phyloP scores from a whole-genome alignment of 1,140 invertebrate species.

The Aleiodes sp. region DNA sequence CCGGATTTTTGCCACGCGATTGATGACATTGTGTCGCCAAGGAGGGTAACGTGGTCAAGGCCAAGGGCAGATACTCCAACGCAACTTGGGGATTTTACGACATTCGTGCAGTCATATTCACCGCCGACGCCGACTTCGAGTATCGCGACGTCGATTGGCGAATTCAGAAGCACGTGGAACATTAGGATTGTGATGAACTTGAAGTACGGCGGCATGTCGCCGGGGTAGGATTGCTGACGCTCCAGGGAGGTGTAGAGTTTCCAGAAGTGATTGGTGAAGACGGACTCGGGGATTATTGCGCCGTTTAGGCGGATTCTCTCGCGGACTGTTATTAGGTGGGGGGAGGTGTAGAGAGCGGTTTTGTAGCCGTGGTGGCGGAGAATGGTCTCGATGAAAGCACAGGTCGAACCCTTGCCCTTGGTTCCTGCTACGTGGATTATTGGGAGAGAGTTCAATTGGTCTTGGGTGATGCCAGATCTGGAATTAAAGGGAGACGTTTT shows the following conservation, averaged over 20 bases:
- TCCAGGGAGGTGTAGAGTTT: conserved; percentile 76
- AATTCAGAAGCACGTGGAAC: conserved; percentile 86
- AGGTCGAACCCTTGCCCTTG: conserved; percentile 96
- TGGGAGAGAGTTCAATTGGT: conserved; percentile 76
- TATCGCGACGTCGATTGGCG: conserved; percentile 92
- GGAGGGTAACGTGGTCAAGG: conserved; percentile 86
- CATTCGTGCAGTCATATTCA: conserved; percentile 93
- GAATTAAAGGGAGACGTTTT: conserved; percentile 9
- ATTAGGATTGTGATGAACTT: conserved; percentile 93
- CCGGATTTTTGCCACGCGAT: conserved; percentile 97
- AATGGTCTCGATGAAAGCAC: conserved; percentile 92
- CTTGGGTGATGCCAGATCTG: conserved; percentile 73
- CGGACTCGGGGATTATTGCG: conserved; percentile 73
- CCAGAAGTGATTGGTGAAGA: conserved; percentile 88
- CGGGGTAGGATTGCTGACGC: conserved; percentile 65
- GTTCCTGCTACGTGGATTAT: conserved; percentile 96
- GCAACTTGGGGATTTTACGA: conserved; percentile 82
- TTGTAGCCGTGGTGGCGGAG: conserved; percentile 83
- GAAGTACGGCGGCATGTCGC: conserved; percentile 94
- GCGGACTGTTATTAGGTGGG: conserved; percentile 91
- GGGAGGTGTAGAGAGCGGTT: conserved; percentile 97
- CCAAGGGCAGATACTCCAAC: conserved; percentile 92
- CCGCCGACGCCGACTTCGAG: conserved; percentile 99
- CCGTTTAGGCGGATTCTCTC: conserved; percentile 95
- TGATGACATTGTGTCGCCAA: conserved; percentile 85